These are phyloP conservation scores for Crenichthys baileyi DNA, from an alignment of 2,797 vertebrate species.

Conservation along the genomic window DNA sequence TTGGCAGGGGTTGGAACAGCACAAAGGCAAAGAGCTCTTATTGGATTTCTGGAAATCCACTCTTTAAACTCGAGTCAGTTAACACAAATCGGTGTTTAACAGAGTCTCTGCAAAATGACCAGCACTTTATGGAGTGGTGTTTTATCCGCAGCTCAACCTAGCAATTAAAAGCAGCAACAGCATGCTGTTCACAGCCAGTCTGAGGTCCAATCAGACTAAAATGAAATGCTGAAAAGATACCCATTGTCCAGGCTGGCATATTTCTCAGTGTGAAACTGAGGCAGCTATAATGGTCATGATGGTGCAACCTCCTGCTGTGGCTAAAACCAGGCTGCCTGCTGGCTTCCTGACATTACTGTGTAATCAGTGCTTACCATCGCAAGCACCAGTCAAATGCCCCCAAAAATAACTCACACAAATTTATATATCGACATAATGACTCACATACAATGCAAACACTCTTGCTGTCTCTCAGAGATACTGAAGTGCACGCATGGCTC, in stretches of 20 bases:
- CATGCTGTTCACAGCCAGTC: slow-evolving; percentile 33
- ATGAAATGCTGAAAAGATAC: slow-evolving; percentile 27
- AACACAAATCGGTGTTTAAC: slow-evolving; percentile 36
- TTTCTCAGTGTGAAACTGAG: slow-evolving; percentile 50
- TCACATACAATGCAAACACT: neutral
- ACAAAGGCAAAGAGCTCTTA: slow-evolving; percentile 1
- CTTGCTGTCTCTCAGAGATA: neutral
- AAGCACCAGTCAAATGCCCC: slow-evolving; percentile 36
- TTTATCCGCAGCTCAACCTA: slow-evolving; percentile 17
- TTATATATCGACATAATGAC: slow-evolving; percentile 30
- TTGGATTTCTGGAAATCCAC: slow-evolving; percentile 16
- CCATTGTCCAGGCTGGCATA: slow-evolving; percentile 49
- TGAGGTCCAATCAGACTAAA: slow-evolving; percentile 38
- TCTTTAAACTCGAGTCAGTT: slow-evolving; percentile 13
- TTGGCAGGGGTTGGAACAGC: neutral
- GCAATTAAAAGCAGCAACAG: slow-evolving; percentile 34
- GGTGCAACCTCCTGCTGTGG: slow-evolving; percentile 63
- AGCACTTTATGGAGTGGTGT: slow-evolving; percentile 24
- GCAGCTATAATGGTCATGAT: slow-evolving; percentile 64
- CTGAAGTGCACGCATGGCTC: neutral
- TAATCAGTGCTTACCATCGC: slow-evolving; percentile 66
- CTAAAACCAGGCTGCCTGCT: slow-evolving; percentile 75
- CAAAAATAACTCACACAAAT: slow-evolving; percentile 32
- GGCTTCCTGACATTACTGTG: slow-evolving; percentile 74
- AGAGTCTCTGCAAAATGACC: slow-evolving; percentile 29